Conservation (phyloP, 30 jellyfish, hydroid and myxozoan species). For the Sanderia malayensis region DNA sequence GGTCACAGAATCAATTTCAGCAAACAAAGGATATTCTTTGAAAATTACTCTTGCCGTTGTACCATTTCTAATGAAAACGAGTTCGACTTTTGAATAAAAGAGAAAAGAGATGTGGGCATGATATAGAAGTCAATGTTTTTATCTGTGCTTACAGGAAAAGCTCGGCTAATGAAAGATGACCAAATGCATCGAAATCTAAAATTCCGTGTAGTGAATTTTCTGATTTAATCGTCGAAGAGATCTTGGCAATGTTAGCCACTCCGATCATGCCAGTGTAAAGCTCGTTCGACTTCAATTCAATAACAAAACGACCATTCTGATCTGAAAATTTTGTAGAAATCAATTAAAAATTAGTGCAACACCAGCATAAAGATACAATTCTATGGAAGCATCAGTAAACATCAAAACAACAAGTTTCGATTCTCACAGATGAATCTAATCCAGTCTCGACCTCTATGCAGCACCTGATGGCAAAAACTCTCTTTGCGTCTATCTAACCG, state of each 20-base stretch:
- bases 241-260: constrained; percentile 7
- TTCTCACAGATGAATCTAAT: no score
- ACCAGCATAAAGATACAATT: no score
- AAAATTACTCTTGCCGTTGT: neutral
- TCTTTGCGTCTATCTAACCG: no score
- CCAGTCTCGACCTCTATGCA: no score
- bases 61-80: neutral
- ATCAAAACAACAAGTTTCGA: no score
- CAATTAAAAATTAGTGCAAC: no score
- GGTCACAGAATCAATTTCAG: constrained; percentile 48
- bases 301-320: constrained; percentile 24
- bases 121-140: no score
- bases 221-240: neutral
- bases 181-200: neutral
- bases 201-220: neutral
- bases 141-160: neutral
- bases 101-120: no score
- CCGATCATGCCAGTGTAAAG: constrained; percentile 44
- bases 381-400: no score
- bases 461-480: no score
- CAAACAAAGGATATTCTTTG: constrained; percentile 36
- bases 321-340: no score
- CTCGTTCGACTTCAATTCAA: constrained; percentile 22
- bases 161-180: neutral
- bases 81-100: no score